Evolutionary conservation across 2,797 vertebrate species (phyloP).

Genomic region (Podarcis lilfordi): DNA sequence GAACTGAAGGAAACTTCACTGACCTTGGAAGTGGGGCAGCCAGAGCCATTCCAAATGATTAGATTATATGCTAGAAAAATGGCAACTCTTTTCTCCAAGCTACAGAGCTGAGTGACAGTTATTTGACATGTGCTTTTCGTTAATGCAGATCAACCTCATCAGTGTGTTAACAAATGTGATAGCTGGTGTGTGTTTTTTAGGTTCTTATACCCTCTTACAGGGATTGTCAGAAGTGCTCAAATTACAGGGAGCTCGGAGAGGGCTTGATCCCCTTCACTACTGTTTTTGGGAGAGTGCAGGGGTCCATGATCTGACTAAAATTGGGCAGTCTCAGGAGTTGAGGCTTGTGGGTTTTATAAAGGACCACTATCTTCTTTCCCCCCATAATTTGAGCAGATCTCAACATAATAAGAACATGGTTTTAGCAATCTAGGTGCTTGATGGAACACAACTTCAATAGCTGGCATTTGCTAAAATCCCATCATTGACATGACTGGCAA

Average conservation of each 20-base stretch:
- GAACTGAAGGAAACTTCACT: not conserved
- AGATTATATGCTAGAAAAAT: not conserved
- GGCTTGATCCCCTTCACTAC: not conserved
- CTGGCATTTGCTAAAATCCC: constrained; percentile 4
- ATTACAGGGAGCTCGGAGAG: not conserved
- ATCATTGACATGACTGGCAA: constrained; percentile 21
- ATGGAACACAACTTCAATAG: not conserved
- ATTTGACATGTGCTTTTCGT: constrained; percentile 2
- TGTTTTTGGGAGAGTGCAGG: not conserved
- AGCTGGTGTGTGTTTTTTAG: not conserved
- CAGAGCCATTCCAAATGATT: constrained; percentile 7
- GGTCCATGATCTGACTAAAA: not conserved
- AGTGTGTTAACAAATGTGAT: constrained; percentile 24
- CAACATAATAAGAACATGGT: not conserved
- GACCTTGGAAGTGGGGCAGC: constrained; percentile 27
- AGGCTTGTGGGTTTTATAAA: not conserved
- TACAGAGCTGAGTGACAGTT: constrained; percentile 3
- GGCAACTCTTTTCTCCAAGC: constrained; percentile 6
- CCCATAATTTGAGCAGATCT: constrained; percentile 10
- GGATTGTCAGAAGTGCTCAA: constrained; percentile 1
- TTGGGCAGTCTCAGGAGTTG: not conserved
- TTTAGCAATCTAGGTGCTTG: constrained; percentile 7
- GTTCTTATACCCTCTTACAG: not conserved
- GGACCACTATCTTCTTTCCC: not conserved
- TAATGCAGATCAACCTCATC: not conserved